Percentiles rank a stretch among this genome's conserved stretches.
Evolutionary conservation across 1,140 invertebrate species (phyloP).

Genomic region (Neocloeon triangulifer): DNA sequence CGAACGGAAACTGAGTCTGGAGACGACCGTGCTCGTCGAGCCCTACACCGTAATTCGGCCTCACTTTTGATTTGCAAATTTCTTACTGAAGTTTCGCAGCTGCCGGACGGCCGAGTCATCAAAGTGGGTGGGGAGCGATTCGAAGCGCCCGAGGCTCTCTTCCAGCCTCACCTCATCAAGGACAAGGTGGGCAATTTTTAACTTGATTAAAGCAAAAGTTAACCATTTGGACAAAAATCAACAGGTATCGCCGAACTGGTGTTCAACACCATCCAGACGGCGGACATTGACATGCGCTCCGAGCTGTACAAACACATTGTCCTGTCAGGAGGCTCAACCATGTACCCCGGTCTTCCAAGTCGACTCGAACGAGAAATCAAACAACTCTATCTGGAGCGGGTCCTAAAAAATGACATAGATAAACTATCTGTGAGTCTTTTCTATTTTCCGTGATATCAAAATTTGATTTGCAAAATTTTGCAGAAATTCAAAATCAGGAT

Average conservation of each 20-base stretch:
- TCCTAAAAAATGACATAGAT: conserved; percentile 83
- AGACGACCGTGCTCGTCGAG: conserved; percentile 96
- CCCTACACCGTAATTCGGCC: conserved; percentile 63
- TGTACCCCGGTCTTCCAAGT: conserved; percentile 98
- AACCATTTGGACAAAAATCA: no score
- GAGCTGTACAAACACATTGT: conserved; percentile 99
- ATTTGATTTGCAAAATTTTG: no score
- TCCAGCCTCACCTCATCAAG: conserved; percentile 95
- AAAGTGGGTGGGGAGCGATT: conserved; percentile 98
- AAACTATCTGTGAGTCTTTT: conserved; percentile 55
- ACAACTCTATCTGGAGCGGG: conserved; percentile 89
- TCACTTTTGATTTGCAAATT: no score
- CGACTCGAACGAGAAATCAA: conserved; percentile 94
- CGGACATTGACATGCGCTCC: conserved; percentile 87
- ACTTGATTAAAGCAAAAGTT: neutral
- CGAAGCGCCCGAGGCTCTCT: conserved; percentile 92
- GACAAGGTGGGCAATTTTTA: conserved; percentile 29
- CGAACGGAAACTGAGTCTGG: conserved; percentile 87
- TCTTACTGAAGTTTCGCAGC: no score
- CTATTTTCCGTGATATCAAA: no score
- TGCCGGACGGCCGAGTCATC: conserved; percentile 93
- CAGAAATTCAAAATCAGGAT: conserved; percentile 99
- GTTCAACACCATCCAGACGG: conserved; percentile 89
- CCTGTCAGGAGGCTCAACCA: conserved; percentile 93
- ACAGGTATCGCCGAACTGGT: conserved; percentile 89